Evolutionary conservation across 2,113 vertebrate species (phyloP).

Genomic region (Triplophysa tibetana): DNA sequence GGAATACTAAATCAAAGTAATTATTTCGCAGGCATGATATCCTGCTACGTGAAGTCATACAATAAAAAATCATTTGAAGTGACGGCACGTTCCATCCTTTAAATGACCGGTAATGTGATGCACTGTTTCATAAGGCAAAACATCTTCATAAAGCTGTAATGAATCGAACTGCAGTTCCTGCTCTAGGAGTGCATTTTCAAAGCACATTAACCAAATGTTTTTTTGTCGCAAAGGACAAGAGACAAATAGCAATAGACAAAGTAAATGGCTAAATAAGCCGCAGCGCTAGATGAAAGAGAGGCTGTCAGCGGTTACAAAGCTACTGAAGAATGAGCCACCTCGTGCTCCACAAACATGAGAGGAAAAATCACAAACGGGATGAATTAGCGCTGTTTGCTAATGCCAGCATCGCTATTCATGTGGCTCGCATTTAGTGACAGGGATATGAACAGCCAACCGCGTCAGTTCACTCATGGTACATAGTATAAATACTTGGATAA

Average conservation of each 20-base stretch:
- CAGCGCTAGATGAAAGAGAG: too few species aligned
- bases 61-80: slow-evolving; percentile 4
- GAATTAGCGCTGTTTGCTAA: too few species aligned
- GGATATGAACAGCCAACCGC: too few species aligned
- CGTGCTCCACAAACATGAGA: slow-evolving; percentile 7
- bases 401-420: too few species aligned
- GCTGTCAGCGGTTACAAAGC: too few species aligned
- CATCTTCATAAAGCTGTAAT: slow-evolving; percentile 25
- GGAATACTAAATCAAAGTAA: slow-evolving; percentile 16
- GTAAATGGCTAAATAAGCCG: slow-evolving; percentile 35
- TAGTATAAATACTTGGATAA: too few species aligned
- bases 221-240: slow-evolving; percentile 26
- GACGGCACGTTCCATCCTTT: background rate
- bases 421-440: too few species aligned
- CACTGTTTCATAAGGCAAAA: background rate
- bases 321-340: slow-evolving; percentile 1
- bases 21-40: slow-evolving; percentile 3
- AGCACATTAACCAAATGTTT: slow-evolving; percentile 48
- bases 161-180: slow-evolving; percentile 14
- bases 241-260: slow-evolving; percentile 43
- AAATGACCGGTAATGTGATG: slow-evolving; percentile 6
- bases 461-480: too few species aligned
- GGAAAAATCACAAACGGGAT: too few species aligned
- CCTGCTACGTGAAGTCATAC: background rate
- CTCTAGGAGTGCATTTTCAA: slow-evolving; percentile 31